Base-by-base conservation (phyloP, 2,797 vertebrate species). In the Clarias platycephalus region DNA sequence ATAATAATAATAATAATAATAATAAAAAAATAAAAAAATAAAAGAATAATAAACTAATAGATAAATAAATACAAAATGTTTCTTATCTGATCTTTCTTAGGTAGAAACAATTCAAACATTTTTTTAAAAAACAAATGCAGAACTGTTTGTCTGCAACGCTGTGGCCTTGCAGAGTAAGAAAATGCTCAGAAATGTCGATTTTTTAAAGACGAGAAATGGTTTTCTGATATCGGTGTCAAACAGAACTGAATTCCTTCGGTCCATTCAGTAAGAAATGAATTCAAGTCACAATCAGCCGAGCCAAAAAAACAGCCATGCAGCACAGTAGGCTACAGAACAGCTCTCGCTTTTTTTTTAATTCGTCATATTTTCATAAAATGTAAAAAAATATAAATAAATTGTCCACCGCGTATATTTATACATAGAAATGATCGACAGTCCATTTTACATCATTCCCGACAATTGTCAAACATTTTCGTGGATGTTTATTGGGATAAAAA, bases 291-390 rank as follows among this genome's bases (percentile, higher is more conserved):
- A 94, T 93, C 93, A 92, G 84, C 82, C 90, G 88, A 95, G 92
- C 93, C 92, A 93, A 91, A 92, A 53, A 93, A 90, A 90, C 67
- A 85, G 93, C 89, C 93, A 90, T 90, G 92, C 92, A 89, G 91
- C 92, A 87, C 92, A 91, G 91, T 91, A 53, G 70, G 82, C 82
- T 86, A 93, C 92, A 92, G 93, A 93, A 81, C 92, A 94, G 94
- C 92, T 90, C 82, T 40, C 37, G 89, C 90, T 92, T 79, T 93
- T 95, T n/a, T n/a, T 94, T 93, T 90, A 96, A 95, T 94, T 96
- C 96, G 96, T 97, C 97, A 97, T 96, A 94, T 96, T 97, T 97
- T 97, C 96, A 97, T 96, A 97, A 98, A 98, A 97, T 97, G 96
- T 93, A 95, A 96, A 97, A 97, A 97, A 98, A 98, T 98, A 97